Conservation (phyloP, 2,888 invertebrate species). For the Blastobasis lacticolella region DNA sequence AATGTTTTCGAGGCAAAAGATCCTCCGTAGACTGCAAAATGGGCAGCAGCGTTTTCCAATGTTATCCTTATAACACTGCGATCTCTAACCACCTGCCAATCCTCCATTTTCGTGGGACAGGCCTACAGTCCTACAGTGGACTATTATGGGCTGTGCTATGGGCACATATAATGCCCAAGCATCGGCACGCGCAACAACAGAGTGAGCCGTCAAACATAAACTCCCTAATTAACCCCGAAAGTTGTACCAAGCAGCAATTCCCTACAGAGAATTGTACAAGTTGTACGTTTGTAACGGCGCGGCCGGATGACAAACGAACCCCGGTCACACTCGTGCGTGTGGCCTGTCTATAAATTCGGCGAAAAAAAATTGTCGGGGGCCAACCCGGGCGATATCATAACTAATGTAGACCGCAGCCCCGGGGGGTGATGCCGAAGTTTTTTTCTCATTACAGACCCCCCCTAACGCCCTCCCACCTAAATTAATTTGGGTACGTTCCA, state of each 20-base stretch:
- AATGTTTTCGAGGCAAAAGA: too few species aligned
- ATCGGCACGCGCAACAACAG: neutral
- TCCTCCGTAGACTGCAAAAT: too few species aligned
- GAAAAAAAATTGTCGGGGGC: conserved; percentile 27
- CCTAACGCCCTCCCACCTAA: conserved; percentile 5
- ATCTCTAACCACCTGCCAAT: too few species aligned
- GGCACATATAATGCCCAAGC: neutral
- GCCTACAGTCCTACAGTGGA: too few species aligned
- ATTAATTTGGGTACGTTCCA: conserved; percentile 16
- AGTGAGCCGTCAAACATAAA: conserved; percentile 15
- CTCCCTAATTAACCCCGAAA: conserved; percentile 23
- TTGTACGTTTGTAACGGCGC: conserved; percentile 23
- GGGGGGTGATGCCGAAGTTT: conserved; percentile 17
- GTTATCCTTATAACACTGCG: too few species aligned
- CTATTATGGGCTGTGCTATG: too few species aligned
- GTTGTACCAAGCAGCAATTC: conserved; percentile 20
- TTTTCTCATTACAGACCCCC: conserved; percentile 20
- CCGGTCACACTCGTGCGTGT: conserved; percentile 62
- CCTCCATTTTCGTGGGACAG: too few species aligned
- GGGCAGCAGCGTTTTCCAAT: too few species aligned
- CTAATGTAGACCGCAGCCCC: conserved; percentile 14
- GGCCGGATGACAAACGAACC: conserved; percentile 46
- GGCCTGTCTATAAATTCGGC: conserved; percentile 45
- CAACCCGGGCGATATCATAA: conserved; percentile 25
- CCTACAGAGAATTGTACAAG: conserved; percentile 30